Evolutionary conservation across 2,113 vertebrate genomes (phyloP).

Genomic region (Siphamia tubifer): DNA sequence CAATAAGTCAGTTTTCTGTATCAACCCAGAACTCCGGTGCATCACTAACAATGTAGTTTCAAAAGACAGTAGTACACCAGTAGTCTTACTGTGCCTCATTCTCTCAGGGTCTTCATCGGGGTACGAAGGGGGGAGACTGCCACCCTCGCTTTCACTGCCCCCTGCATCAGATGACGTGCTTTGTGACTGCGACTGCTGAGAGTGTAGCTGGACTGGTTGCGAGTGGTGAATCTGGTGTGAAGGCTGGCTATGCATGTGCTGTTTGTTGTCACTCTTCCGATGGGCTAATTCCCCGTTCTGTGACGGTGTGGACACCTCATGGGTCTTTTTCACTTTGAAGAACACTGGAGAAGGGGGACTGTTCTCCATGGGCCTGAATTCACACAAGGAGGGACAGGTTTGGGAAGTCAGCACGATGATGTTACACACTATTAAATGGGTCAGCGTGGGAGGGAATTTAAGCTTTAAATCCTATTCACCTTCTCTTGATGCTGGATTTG

Average conservation of each 20-base stretch:
- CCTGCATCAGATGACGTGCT: constrained; percentile 71
- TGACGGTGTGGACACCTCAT: constrained; percentile 76
- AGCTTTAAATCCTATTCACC: constrained; percentile 73
- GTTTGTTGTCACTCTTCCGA: constrained; percentile 76
- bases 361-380: constrained; percentile 85
- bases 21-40: no score
- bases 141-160: constrained; percentile 75
- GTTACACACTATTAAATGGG: background rate
- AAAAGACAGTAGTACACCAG: background rate
- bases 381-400: constrained; percentile 15
- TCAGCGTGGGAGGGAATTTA: constrained; percentile 1
- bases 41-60: no score
- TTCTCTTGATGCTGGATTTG: constrained; percentile 88
- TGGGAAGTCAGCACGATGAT: constrained; percentile 4
- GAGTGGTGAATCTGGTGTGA: constrained; percentile 50
- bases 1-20: no score
- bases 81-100: constrained; percentile 94
- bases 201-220: constrained; percentile 38
- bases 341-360: constrained; percentile 83
- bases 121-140: constrained; percentile 70
- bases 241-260: constrained; percentile 60
- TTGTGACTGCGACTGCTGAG: constrained; percentile 59
- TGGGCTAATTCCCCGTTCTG: constrained; percentile 86
- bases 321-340: constrained; percentile 89
- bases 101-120: constrained; percentile 92